Evolutionary conservation across 2,113 vertebrate genomes (phyloP).

Genomic region (Halcyon senegalensis): DNA sequence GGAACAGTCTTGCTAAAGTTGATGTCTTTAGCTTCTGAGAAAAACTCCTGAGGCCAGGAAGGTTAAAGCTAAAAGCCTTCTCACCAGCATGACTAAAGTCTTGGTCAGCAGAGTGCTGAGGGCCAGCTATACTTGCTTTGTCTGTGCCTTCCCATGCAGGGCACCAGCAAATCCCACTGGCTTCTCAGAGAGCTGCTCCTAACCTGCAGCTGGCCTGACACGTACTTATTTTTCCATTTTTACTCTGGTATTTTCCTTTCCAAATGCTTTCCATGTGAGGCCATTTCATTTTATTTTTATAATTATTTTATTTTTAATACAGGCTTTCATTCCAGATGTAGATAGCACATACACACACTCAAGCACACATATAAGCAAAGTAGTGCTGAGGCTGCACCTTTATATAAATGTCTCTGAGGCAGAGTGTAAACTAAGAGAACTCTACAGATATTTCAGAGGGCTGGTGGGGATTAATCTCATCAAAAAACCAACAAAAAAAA

Average conservation of each 20-base stretch:
- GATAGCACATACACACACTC: neutral
- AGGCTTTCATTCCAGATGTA: slow-evolving; percentile 32
- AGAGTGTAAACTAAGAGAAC: neutral
- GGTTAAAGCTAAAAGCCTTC: neutral
- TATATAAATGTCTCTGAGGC: neutral
- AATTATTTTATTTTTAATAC: slow-evolving; percentile 63
- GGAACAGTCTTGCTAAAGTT: neutral
- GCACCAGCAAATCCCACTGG: slow-evolving; percentile 45
- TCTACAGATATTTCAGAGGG: neutral
- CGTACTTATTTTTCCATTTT: slow-evolving; percentile 58
- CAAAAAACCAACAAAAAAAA: neutral
- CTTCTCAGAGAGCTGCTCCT: slow-evolving; percentile 9
- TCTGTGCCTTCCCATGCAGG: neutral
- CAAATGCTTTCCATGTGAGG: slow-evolving; percentile 54
- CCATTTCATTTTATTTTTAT: slow-evolving; percentile 53
- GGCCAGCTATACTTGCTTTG: neutral
- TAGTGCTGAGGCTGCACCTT: slow-evolving; percentile 14
- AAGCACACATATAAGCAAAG: neutral
- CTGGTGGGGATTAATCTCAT: neutral
- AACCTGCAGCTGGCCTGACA: slow-evolving; percentile 59
- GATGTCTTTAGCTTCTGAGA: neutral
- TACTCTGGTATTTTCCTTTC: slow-evolving; percentile 56
- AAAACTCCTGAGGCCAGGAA: neutral
- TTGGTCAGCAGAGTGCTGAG: neutral
- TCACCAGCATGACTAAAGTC: neutral